Conservation (phyloP, 2,113 vertebrate species). For the Gallinago paraguaiae region DNA sequence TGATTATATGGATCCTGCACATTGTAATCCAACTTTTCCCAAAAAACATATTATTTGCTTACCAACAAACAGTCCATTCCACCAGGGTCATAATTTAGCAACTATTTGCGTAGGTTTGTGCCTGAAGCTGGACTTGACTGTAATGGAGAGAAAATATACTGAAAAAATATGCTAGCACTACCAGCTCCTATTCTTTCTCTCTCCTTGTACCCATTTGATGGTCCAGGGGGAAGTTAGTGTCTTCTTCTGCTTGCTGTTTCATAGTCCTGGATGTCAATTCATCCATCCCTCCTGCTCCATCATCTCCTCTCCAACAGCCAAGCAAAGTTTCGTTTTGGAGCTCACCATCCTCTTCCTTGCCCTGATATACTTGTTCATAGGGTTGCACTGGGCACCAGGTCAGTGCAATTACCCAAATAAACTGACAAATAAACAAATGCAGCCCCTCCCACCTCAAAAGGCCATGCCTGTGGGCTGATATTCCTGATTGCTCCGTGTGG, state of each 20-base stretch:
- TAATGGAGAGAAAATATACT: background rate
- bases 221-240: background rate
- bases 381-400: background rate
- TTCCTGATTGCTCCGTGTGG: background rate
- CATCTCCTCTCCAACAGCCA: too few species aligned
- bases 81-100: background rate
- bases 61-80: background rate
- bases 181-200: background rate
- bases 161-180: background rate
- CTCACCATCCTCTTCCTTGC: background rate
- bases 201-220: background rate
- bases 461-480: accelerated
- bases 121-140: background rate
- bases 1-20: background rate
- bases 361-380: background rate
- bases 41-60: background rate
- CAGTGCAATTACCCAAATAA: background rate
- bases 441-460: background rate
- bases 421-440: background rate
- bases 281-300: background rate
- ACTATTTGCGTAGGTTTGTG: background rate
- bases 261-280: background rate
- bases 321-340: background rate
- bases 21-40: background rate
- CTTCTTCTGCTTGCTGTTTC: background rate